These are phyloP conservation scores for Malurus elegans DNA, from an alignment of 2,113 vertebrate species.

Conservation along the genomic window DNA sequence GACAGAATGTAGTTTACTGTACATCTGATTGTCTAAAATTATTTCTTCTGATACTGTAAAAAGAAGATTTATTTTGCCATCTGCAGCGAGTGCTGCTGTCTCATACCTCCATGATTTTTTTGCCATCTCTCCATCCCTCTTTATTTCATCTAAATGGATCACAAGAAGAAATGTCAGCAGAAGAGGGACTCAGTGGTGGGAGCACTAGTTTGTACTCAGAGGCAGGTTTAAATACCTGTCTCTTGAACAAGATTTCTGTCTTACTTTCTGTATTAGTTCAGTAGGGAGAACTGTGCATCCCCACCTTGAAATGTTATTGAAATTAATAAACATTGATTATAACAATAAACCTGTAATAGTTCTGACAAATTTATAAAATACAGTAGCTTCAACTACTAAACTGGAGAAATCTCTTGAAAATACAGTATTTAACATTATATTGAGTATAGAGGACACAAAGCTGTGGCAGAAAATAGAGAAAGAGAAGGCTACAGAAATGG, in stretches of 20 bases:
- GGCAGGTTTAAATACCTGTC: not conserved
- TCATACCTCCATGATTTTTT: not conserved
- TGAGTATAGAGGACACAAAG: not conserved
- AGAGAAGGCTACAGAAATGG: not conserved
- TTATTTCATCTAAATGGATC: not conserved
- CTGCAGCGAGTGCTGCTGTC: not conserved
- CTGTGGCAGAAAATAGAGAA: not conserved
- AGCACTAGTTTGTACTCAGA: not conserved
- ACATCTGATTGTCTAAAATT: not conserved
- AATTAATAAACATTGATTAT: not conserved
- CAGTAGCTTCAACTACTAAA: not conserved
- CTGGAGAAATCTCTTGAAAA: not conserved
- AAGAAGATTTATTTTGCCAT: not conserved
- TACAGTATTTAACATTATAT: not conserved
- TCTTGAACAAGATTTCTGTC: not conserved
- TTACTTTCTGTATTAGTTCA: not conserved
- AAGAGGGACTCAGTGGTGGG: not conserved
- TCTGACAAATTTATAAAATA: not conserved
- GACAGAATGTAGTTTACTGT: not conserved
- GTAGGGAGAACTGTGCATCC: not conserved
- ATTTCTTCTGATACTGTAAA: not conserved
- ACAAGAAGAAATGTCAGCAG: not conserved
- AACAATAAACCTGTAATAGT: not conserved
- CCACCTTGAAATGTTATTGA: not conserved
- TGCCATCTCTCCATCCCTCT: not conserved